Percentiles rank a stretch among this genome's conserved stretches.
Evolutionary conservation across 2,888 invertebrate genomes (phyloP).

Genomic region (Hemistola chrysoprasaria): DNA sequence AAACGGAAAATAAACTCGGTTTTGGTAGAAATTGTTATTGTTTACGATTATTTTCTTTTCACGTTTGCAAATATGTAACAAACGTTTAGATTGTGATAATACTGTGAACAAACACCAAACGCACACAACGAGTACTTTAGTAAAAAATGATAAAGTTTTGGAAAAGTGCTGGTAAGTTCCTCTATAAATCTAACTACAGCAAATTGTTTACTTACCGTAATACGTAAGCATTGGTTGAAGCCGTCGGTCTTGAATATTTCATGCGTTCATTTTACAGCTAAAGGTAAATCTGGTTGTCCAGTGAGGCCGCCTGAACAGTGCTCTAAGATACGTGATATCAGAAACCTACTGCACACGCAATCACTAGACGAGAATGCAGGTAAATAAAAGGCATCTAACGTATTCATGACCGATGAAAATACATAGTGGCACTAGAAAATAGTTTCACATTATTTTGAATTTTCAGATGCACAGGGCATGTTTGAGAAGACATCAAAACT

Average conservation of each 20-base stretch:
- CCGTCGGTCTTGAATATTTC: conserved; percentile 12
- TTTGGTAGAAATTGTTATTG: conserved; percentile 11
- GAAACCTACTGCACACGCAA: conserved; percentile 48
- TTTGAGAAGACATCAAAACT: conserved; percentile 84
- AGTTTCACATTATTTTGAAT: background rate
- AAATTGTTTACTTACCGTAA: conserved; percentile 6
- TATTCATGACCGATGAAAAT: conserved; percentile 3
- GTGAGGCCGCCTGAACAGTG: conserved; percentile 71
- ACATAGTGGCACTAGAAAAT: background rate
- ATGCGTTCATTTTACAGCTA: conserved; percentile 57
- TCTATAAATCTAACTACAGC: conserved; percentile 4
- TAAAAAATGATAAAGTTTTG: conserved; percentile 88
- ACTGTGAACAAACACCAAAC: background rate
- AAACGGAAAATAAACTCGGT: conserved; percentile 3
- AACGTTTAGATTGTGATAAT: no score
- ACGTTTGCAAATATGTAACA: conserved; percentile 1
- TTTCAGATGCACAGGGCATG: conserved; percentile 62
- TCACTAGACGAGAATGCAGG: conserved; percentile 57
- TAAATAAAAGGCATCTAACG: conserved; percentile 34
- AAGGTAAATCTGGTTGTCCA: conserved; percentile 76
- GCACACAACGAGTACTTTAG: conserved; percentile 12
- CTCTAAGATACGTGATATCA: conserved; percentile 38
- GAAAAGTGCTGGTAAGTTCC: conserved; percentile 85
- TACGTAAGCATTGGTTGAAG: conserved; percentile 7
- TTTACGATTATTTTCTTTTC: conserved; percentile 7